A percentile compares a stretch with the other conserved stretches of the same genome.
phyloP scores from a whole-genome alignment of 2,888 invertebrate species.

The Amiota minor region DNA sequence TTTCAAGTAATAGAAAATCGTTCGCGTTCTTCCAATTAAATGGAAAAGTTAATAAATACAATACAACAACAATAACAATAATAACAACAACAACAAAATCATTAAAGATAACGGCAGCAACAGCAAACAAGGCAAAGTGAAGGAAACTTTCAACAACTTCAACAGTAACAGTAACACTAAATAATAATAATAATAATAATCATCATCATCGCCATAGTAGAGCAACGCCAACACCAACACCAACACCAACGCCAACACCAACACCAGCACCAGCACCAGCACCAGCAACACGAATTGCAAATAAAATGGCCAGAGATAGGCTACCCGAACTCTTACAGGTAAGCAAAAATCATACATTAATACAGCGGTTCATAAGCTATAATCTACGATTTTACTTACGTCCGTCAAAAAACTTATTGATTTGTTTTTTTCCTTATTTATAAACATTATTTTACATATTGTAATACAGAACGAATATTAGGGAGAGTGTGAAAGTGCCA shows the following conservation, averaged over 20 bases:
- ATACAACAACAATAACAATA: not conserved
- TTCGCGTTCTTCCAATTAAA: no score
- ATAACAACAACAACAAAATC: not conserved
- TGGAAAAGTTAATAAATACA: not conserved
- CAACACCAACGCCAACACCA: no score
- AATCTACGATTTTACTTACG: no score
- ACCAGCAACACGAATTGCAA: constrained; percentile 24
- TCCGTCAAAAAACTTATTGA: no score
- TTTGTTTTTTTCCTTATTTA: no score
- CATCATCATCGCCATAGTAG: not conserved
- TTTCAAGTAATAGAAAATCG: no score
- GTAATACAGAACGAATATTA: no score
- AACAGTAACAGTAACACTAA: constrained; percentile 31
- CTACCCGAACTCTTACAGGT: constrained; percentile 72
- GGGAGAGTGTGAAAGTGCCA: no score
- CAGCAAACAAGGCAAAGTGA: constrained; percentile 29
- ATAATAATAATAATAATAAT: not conserved
- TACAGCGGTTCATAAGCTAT: no score
- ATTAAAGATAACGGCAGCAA: constrained; percentile 31
- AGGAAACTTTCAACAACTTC: not conserved
- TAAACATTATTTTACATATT: no score
- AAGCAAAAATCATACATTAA: constrained; percentile 42
- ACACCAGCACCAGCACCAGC: constrained; percentile 34
- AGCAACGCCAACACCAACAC: constrained; percentile 4
- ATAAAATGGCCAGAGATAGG: constrained; percentile 70